phyloP scores from a whole-genome alignment of 2,888 invertebrate genomes.

The Tenthredo notha region DNA sequence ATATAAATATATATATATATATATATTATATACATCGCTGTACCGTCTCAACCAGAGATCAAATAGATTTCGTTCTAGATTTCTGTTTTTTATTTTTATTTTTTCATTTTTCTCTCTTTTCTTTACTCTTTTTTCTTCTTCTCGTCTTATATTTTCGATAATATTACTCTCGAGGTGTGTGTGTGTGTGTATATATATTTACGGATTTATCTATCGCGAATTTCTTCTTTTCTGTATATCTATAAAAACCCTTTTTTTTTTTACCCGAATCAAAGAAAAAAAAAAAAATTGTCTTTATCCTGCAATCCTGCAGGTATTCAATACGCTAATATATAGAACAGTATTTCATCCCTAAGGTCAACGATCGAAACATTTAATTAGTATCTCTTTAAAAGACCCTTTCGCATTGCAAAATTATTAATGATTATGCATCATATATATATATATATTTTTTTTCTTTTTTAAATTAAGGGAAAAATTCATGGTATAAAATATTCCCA shows the following conservation, averaged over 20 bases:
- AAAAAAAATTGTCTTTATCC: background rate
- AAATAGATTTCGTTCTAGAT: slow-evolving; percentile 60
- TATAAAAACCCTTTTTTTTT: background rate
- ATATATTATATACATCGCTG: background rate
- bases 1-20: background rate
- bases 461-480: background rate
- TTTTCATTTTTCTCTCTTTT: slow-evolving; percentile 48
- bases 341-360: background rate
- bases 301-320: background rate
- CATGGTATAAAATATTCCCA: background rate
- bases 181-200: background rate
- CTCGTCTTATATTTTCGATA: background rate
- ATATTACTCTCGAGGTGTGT: background rate
- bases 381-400: background rate
- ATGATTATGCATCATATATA: background rate
- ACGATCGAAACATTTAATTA: background rate
- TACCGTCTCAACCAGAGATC: slow-evolving; percentile 51
- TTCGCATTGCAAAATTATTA: background rate
- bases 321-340: background rate
- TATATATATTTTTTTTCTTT: background rate
- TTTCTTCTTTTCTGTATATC: background rate
- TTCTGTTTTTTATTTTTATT: slow-evolving; percentile 57
- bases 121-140: background rate
- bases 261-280: background rate
- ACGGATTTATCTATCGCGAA: background rate